A percentile compares a stretch with the other conserved stretches of the same genome.
Conservation (phyloP, 2,888 invertebrate species). For the Meteorus colon region DNA sequence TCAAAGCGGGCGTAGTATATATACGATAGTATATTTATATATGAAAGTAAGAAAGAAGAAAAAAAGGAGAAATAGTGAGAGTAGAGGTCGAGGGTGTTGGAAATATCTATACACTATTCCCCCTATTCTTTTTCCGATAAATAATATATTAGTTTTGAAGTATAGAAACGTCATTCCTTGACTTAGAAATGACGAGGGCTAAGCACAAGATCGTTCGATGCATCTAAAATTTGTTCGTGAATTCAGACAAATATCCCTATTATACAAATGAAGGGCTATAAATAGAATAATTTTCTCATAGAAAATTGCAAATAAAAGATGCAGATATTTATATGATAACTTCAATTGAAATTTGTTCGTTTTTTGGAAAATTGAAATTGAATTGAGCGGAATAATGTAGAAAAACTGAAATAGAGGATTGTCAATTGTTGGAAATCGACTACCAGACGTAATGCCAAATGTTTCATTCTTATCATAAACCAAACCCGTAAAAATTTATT, state of each 20-base stretch:
- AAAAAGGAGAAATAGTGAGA: neutral
- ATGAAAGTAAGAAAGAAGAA: neutral
- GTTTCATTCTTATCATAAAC: neutral
- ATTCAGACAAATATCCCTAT: conserved; percentile 14
- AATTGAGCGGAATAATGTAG: too few relatives aligned
- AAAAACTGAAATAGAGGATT: too few relatives aligned
- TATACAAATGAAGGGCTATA: neutral
- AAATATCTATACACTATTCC: conserved; percentile 7
- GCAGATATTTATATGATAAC: too few relatives aligned
- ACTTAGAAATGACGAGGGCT: conserved; percentile 11
- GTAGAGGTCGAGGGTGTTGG: conserved; percentile 16
- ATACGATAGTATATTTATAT: conserved; percentile 1
- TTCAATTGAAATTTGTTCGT: too few relatives aligned
- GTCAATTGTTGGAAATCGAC: too few relatives aligned
- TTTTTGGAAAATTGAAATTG: too few relatives aligned
- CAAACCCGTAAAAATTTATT: neutral
- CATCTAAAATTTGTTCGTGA: conserved; percentile 6
- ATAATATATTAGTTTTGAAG: conserved; percentile 37
- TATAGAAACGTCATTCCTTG: conserved; percentile 28
- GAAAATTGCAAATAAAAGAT: too few relatives aligned
- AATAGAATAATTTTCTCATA: too few relatives aligned
- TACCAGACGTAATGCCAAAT: too few relatives aligned
- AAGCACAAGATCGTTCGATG: neutral
- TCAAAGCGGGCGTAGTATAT: conserved; percentile 8
- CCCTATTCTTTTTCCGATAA: conserved; percentile 33